Percentiles rank a stretch among this genome's conserved stretches.
These are phyloP conservation scores for Stenoptilia bipunctidactyla DNA, from an alignment of 2,888 invertebrate species.

Conservation along the genomic window DNA sequence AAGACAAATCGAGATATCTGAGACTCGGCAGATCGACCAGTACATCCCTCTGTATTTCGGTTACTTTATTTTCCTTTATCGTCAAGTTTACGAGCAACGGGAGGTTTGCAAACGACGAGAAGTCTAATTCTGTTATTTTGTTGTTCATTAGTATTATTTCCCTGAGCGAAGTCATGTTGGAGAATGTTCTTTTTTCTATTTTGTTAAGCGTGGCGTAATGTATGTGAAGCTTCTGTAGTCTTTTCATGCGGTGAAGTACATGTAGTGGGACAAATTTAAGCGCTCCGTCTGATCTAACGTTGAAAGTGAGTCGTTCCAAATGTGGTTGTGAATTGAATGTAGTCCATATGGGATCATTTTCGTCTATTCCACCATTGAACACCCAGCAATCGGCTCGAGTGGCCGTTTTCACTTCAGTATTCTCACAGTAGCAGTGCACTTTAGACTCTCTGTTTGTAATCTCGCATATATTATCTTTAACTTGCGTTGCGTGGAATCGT, in stretches of 20 bases:
- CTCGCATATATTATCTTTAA: conserved; percentile 71
- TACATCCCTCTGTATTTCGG: conserved; percentile 80
- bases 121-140: conserved; percentile 77
- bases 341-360: conserved; percentile 79
- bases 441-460: conserved; percentile 66
- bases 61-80: conserved; percentile 82
- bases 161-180: conserved; percentile 78
- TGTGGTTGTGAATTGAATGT: conserved; percentile 79
- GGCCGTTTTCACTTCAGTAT: conserved; percentile 65
- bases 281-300: conserved; percentile 77
- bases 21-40: conserved; percentile 82
- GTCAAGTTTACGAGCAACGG: conserved; percentile 78
- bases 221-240: conserved; percentile 77
- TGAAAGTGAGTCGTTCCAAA: conserved; percentile 77
- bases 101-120: conserved; percentile 81
- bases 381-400: conserved; percentile 83
- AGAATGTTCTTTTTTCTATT: conserved; percentile 80
- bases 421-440: conserved; percentile 78
- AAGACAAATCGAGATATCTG: conserved; percentile 83
- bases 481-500: conserved; percentile 43
- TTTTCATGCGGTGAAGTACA: conserved; percentile 75
- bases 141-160: conserved; percentile 80
- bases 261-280: conserved; percentile 79
- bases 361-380: conserved; percentile 76
- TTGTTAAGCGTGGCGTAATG: conserved; percentile 80